A percentile compares a stretch with the other conserved stretches of the same genome.
Evolutionary conservation across 2,888 invertebrate genomes (phyloP).

Genomic region (Mesorhabditis spiculigera): DNA sequence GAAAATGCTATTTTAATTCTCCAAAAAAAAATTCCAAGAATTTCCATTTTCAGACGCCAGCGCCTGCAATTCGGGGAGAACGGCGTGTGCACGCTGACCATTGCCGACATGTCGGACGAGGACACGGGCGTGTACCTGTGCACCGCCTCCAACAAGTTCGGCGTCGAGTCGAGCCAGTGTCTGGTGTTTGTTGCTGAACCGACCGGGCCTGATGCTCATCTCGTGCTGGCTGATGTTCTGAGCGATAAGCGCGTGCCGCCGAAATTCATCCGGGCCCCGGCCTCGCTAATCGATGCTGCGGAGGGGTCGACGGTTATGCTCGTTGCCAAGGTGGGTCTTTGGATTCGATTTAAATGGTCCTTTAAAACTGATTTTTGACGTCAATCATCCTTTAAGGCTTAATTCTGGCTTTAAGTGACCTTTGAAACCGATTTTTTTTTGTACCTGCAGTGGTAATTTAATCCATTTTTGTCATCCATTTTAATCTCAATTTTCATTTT

Average conservation of each 20-base stretch:
- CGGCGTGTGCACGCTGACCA: slow-evolving; percentile 36
- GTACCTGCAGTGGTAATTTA: too few species aligned
- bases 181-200: slow-evolving; percentile 45
- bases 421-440: too few species aligned
- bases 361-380: too few species aligned
- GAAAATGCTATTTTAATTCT: neutral
- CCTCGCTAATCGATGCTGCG: slow-evolving; percentile 36
- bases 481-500: too few species aligned
- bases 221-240: slow-evolving; percentile 40
- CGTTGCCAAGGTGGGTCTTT: slow-evolving; percentile 33
- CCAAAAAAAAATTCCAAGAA: too few species aligned
- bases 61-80: slow-evolving; percentile 33
- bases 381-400: too few species aligned
- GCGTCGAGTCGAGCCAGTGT: slow-evolving; percentile 41
- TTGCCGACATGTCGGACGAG: slow-evolving; percentile 29
- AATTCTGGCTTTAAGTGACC: too few species aligned
- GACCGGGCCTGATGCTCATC: slow-evolving; percentile 44
- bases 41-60: too few species aligned
- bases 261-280: slow-evolving; percentile 41
- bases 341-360: neutral
- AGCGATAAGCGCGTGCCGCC: slow-evolving; percentile 31
- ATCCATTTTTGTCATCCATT: too few species aligned
- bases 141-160: slow-evolving; percentile 31
- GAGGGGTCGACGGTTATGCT: slow-evolving; percentile 45
- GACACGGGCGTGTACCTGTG: slow-evolving; percentile 53